Evolutionary conservation across 2,113 vertebrate species (phyloP).

Genomic region (Gallinago undulata): DNA sequence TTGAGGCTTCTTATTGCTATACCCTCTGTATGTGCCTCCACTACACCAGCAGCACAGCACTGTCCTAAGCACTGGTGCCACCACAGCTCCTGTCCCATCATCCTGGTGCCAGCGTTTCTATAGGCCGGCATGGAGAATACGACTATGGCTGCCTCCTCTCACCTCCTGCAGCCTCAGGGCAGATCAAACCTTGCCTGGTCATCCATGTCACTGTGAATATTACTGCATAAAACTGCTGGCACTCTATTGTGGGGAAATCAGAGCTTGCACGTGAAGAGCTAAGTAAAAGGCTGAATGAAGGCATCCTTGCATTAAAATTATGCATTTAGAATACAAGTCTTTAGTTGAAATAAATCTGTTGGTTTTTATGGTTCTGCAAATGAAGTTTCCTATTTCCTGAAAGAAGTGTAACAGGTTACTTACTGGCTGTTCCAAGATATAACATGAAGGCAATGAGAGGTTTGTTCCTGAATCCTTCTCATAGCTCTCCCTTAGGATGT

Average conservation of each 20-base stretch:
- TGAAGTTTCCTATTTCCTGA: not conserved
- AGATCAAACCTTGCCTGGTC: not conserved
- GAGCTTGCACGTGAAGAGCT: not conserved
- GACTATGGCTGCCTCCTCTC: not conserved
- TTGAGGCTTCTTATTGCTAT: not conserved
- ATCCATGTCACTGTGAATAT: not conserved
- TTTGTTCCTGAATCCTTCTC: not conserved
- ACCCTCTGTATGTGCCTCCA: not conserved
- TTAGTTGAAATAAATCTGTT: not conserved
- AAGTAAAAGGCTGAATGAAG: not conserved
- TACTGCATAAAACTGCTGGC: not conserved
- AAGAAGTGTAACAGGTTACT: not conserved
- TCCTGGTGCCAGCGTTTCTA: not conserved
- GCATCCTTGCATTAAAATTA: not conserved
- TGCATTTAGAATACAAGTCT: not conserved
- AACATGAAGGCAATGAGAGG: not conserved
- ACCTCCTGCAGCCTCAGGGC: not conserved
- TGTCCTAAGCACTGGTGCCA: not conserved
- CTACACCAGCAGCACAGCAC: not conserved
- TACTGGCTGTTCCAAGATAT: not conserved
- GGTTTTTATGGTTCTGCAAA: not conserved
- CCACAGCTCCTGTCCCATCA: not conserved
- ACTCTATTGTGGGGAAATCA: fast-evolving
- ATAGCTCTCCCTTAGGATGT: not conserved
- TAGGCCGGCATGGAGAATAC: fast-evolving